Evolutionary conservation across 2,888 invertebrate genomes (phyloP), one percentile per base, ranked within the genome.

Genomic region (Drosophila ezoana): DNA sequence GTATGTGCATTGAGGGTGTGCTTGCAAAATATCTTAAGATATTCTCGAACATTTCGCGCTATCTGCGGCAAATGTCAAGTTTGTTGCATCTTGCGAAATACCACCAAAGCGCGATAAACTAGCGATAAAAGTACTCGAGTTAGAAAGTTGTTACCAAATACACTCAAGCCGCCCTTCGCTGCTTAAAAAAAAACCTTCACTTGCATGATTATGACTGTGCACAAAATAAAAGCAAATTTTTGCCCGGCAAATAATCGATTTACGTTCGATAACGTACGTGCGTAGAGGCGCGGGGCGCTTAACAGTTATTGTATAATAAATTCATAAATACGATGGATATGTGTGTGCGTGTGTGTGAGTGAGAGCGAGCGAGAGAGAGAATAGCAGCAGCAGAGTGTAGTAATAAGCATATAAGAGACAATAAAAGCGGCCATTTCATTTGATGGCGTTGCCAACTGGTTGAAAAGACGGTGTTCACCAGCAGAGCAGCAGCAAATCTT

Each of bases 41-140:
- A 41, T 70, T 81, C 81, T 81, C 65, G 84, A 87, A 87, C 65
- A 66, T 66, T 81, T 53, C 14, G 8, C 1, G n/a, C 18, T 8
- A 49, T 49, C n/a, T 47, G 28, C 16, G 23, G 20, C 6, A 16
- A 53, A 47, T 41, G 43, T 23, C 33, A 38, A 14, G 10, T 28
- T n/a, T 16, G 35, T 28, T 43, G 32, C 14, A 59, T 70, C 61
- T 71, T 60, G 49, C 18, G 48, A 64, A 68, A 74, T 70, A 16
- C 13, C 67, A 14, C 11, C 11, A 9, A 16, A 13, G 28, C 16
- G n/a, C 40, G 44, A 43, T 38, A 47, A 33, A 67, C 54, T 35
- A 6, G n/a, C 9, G 8, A 13, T 32, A 23, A n/a, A 23, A n/a
- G 8, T 32, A 52, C 44, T 28, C 28, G 28, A 47, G 57, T 54